phyloP scores from a whole-genome alignment of 2,113 vertebrate species.

The Okapia johnstoni region DNA sequence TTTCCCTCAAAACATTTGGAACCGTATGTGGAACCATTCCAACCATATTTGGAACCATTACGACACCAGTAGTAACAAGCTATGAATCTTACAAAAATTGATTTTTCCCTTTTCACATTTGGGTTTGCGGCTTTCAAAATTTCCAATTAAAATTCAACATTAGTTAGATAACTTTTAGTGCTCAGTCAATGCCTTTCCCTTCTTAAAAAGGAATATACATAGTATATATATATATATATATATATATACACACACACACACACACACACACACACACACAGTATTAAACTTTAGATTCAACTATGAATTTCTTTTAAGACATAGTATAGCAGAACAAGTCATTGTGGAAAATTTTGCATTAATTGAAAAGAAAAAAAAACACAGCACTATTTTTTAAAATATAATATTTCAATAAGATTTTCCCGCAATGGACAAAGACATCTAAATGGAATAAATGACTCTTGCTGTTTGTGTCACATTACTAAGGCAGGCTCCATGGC shows the following conservation, averaged over 20 bases:
- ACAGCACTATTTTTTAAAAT: background rate
- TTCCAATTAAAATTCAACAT: background rate
- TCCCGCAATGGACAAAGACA: background rate
- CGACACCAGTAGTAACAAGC: background rate
- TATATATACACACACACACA: accelerated
- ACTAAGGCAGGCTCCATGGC: background rate
- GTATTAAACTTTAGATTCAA: background rate
- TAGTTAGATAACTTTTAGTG: background rate
- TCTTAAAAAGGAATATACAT: conserved; percentile 1
- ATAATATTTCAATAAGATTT: background rate
- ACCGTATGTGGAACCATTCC: background rate
- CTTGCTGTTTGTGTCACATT: background rate
- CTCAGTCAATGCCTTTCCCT: conserved; percentile 9
- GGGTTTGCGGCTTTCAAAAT: background rate
- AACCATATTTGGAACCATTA: background rate
- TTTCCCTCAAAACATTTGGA: background rate
- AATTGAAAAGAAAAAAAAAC: background rate
- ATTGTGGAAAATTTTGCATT: background rate
- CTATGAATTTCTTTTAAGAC: background rate
- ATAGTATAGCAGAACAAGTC: background rate
- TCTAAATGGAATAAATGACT: background rate
- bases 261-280: accelerated
- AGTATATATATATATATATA: background rate
- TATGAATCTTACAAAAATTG: background rate
- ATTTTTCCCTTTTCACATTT: background rate